Evolutionary conservation across 2,888 invertebrate genomes (phyloP).

Genomic region (Leptopterna dolabrata): DNA sequence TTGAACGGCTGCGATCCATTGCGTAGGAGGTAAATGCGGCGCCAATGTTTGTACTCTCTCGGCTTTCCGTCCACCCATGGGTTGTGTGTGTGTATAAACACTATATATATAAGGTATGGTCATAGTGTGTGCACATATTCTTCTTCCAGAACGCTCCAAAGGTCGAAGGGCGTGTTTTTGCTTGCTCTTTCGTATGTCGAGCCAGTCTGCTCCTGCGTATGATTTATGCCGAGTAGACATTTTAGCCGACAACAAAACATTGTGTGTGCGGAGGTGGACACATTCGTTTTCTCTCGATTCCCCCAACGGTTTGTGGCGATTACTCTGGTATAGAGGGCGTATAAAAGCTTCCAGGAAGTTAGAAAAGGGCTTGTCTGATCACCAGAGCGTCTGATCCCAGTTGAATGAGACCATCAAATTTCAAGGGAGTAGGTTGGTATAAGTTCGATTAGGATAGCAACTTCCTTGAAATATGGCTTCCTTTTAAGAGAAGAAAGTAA

Average conservation of each 20-base stretch:
- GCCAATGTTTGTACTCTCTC: not conserved
- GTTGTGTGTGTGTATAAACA: too few relatives aligned
- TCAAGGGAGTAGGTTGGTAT: too few relatives aligned
- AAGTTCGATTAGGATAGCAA: too few relatives aligned
- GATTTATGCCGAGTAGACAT: not conserved
- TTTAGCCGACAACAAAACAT: not conserved
- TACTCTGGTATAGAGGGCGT: not conserved
- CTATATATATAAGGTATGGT: too few relatives aligned
- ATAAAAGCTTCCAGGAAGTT: too few relatives aligned
- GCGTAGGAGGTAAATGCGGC: not conserved
- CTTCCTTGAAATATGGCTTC: too few relatives aligned
- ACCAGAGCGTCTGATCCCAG: too few relatives aligned
- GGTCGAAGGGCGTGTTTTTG: not conserved
- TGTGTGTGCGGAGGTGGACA: not conserved
- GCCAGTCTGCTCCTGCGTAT: not conserved
- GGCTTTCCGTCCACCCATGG: not conserved
- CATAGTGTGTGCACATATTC: not conserved
- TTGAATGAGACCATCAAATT: too few relatives aligned
- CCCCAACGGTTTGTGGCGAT: not conserved
- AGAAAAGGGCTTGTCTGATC: too few relatives aligned
- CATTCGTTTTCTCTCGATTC: not conserved
- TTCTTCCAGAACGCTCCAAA: not conserved
- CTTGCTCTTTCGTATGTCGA: not conserved
- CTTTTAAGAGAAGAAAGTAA: too few relatives aligned
- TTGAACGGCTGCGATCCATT: not conserved